A percentile compares a stretch with the other conserved stretches of the same genome.
These are phyloP conservation scores for Coracopsis vasa DNA, from an alignment of 2,113 vertebrate species.

Conservation along the genomic window DNA sequence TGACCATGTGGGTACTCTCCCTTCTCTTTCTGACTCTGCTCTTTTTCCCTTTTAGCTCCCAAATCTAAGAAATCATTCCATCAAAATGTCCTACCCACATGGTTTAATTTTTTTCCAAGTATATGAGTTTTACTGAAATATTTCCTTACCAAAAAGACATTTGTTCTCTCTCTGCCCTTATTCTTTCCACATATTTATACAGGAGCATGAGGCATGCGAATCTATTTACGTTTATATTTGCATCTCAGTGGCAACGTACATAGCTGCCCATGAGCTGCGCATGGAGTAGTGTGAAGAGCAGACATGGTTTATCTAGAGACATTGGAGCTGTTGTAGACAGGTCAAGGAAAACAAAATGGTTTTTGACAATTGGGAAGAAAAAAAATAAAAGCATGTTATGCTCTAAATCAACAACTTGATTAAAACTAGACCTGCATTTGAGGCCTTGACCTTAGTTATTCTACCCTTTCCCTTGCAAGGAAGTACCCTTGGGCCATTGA, in stretches of 20 bases:
- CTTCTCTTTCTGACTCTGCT: background rate
- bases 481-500: conserved; percentile 70
- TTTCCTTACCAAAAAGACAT: background rate
- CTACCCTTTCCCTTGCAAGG: conserved; percentile 67
- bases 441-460: conserved; percentile 67
- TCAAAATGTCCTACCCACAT: background rate
- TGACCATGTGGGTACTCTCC: background rate
- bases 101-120: background rate
- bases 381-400: background rate
- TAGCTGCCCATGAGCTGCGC: background rate
- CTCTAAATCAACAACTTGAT: conserved; percentile 69
- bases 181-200: background rate
- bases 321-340: background rate
- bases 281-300: background rate
- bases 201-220: background rate
- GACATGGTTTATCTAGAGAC: background rate
- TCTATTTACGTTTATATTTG: background rate
- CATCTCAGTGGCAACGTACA: rapidly evolving
- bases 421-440: conserved; percentile 23
- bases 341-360: conserved; percentile 38
- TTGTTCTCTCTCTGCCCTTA: background rate
- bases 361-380: conserved; percentile 51
- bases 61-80: background rate
- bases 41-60: background rate
- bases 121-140: background rate